phyloP scores from a whole-genome alignment of 2,113 vertebrate genomes.

The Tyrannus savana region DNA sequence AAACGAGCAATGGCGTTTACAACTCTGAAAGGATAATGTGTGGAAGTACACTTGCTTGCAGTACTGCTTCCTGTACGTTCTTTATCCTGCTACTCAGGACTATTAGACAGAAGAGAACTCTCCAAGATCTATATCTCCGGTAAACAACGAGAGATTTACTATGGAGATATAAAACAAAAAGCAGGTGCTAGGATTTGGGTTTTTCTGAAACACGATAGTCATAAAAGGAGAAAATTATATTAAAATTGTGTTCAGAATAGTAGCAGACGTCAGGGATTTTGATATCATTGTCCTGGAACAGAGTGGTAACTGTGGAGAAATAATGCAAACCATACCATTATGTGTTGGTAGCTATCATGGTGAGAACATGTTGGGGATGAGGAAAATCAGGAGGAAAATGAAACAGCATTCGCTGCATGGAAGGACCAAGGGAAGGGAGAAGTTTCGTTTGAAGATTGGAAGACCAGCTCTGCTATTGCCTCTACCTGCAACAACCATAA shows the following conservation, averaged over 20 bases:
- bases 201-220: background rate
- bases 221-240: background rate
- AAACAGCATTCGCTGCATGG: no score
- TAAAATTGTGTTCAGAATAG: background rate
- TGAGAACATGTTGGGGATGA: background rate
- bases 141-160: background rate
- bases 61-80: background rate
- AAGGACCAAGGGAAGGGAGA: no score
- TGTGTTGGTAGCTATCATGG: background rate
- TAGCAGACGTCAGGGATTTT: background rate
- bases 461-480: no score
- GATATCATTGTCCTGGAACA: background rate
- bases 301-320: background rate
- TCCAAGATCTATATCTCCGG: background rate
- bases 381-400: no score
- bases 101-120: background rate
- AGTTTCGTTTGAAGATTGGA: no score
- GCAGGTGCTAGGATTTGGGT: rapidly evolving
- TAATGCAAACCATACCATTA: background rate
- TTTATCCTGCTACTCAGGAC: background rate
- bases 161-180: background rate
- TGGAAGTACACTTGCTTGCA: background rate
- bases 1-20: background rate
- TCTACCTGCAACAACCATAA: no score
- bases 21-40: background rate